Evolutionary conservation across 1,140 invertebrate genomes (phyloP), one percentile per base, ranked within the genome.

Genomic region (Meloidogyne exigua): DNA sequence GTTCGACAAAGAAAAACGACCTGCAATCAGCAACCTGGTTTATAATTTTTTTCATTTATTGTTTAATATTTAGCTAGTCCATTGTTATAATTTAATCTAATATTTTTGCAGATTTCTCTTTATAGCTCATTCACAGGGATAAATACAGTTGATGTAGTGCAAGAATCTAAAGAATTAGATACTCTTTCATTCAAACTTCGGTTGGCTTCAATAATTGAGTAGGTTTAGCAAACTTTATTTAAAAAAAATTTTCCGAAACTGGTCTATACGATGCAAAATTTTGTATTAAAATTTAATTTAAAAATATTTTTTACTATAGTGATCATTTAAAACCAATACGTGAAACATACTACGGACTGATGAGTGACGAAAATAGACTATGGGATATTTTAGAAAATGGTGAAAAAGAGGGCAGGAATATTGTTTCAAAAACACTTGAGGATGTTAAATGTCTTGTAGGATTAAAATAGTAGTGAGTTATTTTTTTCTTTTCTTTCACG

Each of bases 1-100:
- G 0, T 85, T 78, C 64, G 83, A 84, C 28, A 77, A 76, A 39
- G 76, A 76, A 36, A 70, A 80, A 21, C 75, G 84, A 44, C 82
- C 79, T 11, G 82, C 69, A 10, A 57, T 82, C 18, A 82, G 72
- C 36, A 82, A 85, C 23, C 62, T 83, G 36, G 79, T 81, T n/a
- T n/a, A n/a, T n/a, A n/a, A n/a, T n/a, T n/a, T n/a, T n/a, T n/a
- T n/a, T n/a, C n/a, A n/a, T n/a, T n/a, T n/a, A n/a, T n/a, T n/a
- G n/a, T n/a, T n/a, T n/a, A n/a, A 9, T 39, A 76, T 7, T 11
- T 39, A 62, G 44, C 4, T n/a, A 12, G 15, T 66, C 11, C 10
- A 28, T 32, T 80, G n/a, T 10, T 68, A 9, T 9, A 49, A 49
- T n/a, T n/a, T n/a, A n/a, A n/a, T n/a, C n/a, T n/a, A n/a, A n/a